Percentiles rank a stretch among this genome's conserved stretches.
phyloP scores from a whole-genome alignment of 2,797 vertebrate genomes.

The Phalloptychus januarius region DNA sequence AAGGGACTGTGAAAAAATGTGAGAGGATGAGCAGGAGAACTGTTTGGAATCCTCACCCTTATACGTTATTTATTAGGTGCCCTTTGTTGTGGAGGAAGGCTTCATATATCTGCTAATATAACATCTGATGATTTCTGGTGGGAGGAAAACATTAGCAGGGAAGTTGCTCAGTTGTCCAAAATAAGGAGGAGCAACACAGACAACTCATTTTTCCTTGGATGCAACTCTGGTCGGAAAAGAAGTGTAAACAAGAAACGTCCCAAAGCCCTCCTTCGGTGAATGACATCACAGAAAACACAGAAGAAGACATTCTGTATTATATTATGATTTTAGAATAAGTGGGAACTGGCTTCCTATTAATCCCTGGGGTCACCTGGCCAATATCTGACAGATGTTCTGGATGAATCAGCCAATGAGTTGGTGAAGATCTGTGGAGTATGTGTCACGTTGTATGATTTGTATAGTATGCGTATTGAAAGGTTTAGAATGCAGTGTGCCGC shows the following conservation, averaged over 20 bases:
- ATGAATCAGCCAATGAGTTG: not conserved
- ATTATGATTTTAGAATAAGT: not conserved
- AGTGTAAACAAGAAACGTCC: constrained; percentile 56
- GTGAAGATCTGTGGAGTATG: not conserved
- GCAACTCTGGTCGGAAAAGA: constrained; percentile 62
- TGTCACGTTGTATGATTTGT: not conserved
- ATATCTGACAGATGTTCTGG: not conserved
- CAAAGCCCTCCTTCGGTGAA: not conserved
- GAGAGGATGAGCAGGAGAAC: constrained; percentile 79
- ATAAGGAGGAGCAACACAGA: constrained; percentile 65
- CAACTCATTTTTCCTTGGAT: constrained; percentile 64
- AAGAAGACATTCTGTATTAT: not conserved
- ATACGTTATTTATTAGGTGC: constrained; percentile 85
- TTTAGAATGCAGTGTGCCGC: not conserved
- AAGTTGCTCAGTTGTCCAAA: constrained; percentile 66
- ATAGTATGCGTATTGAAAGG: not conserved
- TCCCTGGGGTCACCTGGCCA: not conserved
- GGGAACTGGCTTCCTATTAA: not conserved
- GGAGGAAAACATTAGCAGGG: constrained; percentile 79
- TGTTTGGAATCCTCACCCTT: constrained; percentile 79
- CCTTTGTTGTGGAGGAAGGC: constrained; percentile 78
- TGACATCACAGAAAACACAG: not conserved
- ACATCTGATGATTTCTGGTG: constrained; percentile 79
- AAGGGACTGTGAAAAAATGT: constrained; percentile 80
- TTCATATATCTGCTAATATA: constrained; percentile 83